Evolutionary conservation across 2,797 vertebrate genomes (phyloP).

Genomic region (Scarus forsteni): DNA sequence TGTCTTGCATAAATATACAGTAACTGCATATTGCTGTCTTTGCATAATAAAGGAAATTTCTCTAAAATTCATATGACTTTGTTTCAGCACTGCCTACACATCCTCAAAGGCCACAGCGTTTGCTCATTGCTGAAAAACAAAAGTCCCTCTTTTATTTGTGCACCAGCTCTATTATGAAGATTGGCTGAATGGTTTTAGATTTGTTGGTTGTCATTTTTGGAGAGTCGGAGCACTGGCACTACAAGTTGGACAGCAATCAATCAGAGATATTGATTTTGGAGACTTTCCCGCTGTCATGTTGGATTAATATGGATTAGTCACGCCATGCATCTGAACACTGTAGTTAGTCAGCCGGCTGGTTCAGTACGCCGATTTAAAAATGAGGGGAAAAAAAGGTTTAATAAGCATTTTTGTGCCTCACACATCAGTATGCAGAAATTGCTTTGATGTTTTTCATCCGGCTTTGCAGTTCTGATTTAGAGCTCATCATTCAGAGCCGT

Average conservation of each 20-base stretch:
- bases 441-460: slow-evolving; percentile 64
- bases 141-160: slow-evolving; percentile 21
- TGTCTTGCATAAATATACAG: no score
- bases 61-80: slow-evolving; percentile 1
- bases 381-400: slow-evolving; percentile 32
- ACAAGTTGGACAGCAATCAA: slow-evolving; percentile 68
- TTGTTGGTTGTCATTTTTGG: slow-evolving; percentile 45
- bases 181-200: slow-evolving; percentile 38
- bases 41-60: no score
- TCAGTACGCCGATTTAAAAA: slow-evolving; percentile 41
- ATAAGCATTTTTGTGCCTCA: slow-evolving; percentile 54
- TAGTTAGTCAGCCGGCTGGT: slow-evolving; percentile 56
- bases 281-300: slow-evolving; percentile 64
- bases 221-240: slow-evolving; percentile 21
- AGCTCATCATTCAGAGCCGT: slow-evolving; percentile 16
- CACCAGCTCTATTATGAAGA: slow-evolving; percentile 6
- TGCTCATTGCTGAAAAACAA: slow-evolving; percentile 13
- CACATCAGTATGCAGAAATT: slow-evolving; percentile 33
- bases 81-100: slow-evolving; percentile 9
- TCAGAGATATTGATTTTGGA: slow-evolving; percentile 67
- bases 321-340: slow-evolving; percentile 57
- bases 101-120: not conserved
- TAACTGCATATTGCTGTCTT: no score
- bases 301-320: slow-evolving; percentile 77
- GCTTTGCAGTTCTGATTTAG: slow-evolving; percentile 51